These are phyloP conservation scores for Pachliopta kotzebuea DNA, from an alignment of 2,888 invertebrate genomes.

Conservation along the genomic window DNA sequence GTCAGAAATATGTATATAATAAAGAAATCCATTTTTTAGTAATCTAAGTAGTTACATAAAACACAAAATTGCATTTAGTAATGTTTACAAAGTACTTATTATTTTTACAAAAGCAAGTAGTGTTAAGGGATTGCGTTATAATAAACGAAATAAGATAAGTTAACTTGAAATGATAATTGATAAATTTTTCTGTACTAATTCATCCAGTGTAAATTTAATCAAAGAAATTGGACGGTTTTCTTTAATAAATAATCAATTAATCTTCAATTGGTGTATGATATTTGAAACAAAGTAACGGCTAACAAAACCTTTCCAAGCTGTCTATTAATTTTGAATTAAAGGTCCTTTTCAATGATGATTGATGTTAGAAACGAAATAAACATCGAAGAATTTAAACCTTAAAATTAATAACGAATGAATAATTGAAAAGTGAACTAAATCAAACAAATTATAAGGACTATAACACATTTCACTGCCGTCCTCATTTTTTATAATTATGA, in stretches of 20 bases:
- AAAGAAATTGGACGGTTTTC: not conserved
- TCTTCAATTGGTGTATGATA: not conserved
- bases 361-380: not conserved
- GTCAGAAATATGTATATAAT: too few species aligned
- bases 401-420: too few species aligned
- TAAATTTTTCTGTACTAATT: not conserved
- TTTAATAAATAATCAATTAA: not conserved
- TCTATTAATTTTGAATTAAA: not conserved
- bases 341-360: not conserved
- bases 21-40: too few species aligned
- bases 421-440: too few species aligned
- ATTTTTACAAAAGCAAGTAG: too few species aligned
- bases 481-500: too few species aligned
- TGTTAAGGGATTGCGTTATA: too few species aligned
- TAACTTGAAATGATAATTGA: not conserved
- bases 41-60: too few species aligned
- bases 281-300: not conserved
- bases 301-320: not conserved
- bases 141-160: not conserved
- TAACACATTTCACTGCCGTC: too few species aligned
- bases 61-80: too few species aligned
- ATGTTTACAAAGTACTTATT: too few species aligned
- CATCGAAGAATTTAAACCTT: not conserved
- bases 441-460: too few species aligned
- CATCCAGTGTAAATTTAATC: not conserved